phyloP scores from a whole-genome alignment of 2,797 vertebrate species.

The Synaphobranchus kaupii region DNA sequence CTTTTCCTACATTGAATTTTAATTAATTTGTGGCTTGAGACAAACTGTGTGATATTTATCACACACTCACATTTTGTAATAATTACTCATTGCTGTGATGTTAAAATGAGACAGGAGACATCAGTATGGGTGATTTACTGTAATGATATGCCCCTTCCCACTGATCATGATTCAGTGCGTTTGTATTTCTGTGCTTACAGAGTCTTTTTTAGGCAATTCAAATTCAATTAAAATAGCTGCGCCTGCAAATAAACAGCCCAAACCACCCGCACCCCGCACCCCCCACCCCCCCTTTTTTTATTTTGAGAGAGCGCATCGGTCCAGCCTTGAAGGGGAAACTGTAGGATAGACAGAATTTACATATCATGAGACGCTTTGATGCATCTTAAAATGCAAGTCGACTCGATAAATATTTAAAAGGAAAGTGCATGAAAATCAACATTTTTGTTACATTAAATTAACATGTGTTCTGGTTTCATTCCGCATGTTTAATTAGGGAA shows the following conservation, averaged over 20 bases:
- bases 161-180: not conserved
- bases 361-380: conserved; percentile 80
- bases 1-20: not conserved
- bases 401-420: conserved; percentile 83
- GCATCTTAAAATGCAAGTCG: conserved; percentile 78
- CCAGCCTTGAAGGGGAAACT: conserved; percentile 74
- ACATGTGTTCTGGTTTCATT: conserved; percentile 83
- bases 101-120: conserved; percentile 7
- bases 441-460: conserved; percentile 88
- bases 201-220: conserved; percentile 35
- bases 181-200: conserved; percentile 24
- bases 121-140: not conserved
- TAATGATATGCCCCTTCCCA: conserved; percentile 20
- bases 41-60: too few relatives aligned
- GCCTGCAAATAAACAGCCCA: conserved; percentile 33
- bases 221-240: conserved; percentile 41
- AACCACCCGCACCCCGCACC: conserved; percentile 44
- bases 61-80: not conserved
- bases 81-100: not conserved
- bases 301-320: conserved; percentile 63
- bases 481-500: conserved; percentile 78
- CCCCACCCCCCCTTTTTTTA: not conserved
- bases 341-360: conserved; percentile 70
- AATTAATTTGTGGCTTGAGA: not conserved
- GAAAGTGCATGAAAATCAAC: conserved; percentile 81